phyloP scores from a whole-genome alignment of 23 tunicate genomes.

The Aplidium turbinatum region DNA sequence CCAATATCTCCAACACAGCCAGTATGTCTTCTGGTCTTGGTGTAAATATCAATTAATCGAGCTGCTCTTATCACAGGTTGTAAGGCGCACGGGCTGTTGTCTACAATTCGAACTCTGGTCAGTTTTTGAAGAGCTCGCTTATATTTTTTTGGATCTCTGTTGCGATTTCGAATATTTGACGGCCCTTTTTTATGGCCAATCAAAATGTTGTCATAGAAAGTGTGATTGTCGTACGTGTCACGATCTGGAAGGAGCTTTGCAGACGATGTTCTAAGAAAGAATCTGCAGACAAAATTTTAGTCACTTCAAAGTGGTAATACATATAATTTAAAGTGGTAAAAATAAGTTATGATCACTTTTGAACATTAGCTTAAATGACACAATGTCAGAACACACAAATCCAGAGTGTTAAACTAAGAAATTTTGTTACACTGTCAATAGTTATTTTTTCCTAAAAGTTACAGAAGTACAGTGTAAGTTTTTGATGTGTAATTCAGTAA shows the following conservation, averaged over 20 bases:
- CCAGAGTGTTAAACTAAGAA: no score
- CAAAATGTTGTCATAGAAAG: conserved; percentile 79
- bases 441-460: no score
- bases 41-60: conserved; percentile 68
- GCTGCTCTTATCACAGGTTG: conserved; percentile 50
- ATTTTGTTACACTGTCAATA: no score
- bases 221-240: conserved; percentile 72
- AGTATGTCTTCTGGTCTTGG: conserved; percentile 25
- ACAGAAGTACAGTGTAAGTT: no score
- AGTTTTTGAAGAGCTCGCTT: conserved; percentile 50
- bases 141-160: conserved; percentile 37
- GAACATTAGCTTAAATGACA: no score
- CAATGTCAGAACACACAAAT: no score
- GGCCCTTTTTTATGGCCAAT: conserved; percentile 55
- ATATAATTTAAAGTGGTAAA: no score
- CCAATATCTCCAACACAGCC: conserved; percentile 89
- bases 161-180: conserved; percentile 63
- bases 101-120: conserved; percentile 77
- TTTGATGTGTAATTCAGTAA: no score
- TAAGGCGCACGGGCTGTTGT: conserved; percentile 59
- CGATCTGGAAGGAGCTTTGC: conserved; percentile 31
- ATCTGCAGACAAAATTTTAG: no score
- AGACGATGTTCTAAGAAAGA: not conserved
- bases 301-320: no score
- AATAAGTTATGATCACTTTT: no score